Base-by-base conservation (phyloP, 2,113 vertebrate species). In the Mesembrinibis cayennensis region DNA sequence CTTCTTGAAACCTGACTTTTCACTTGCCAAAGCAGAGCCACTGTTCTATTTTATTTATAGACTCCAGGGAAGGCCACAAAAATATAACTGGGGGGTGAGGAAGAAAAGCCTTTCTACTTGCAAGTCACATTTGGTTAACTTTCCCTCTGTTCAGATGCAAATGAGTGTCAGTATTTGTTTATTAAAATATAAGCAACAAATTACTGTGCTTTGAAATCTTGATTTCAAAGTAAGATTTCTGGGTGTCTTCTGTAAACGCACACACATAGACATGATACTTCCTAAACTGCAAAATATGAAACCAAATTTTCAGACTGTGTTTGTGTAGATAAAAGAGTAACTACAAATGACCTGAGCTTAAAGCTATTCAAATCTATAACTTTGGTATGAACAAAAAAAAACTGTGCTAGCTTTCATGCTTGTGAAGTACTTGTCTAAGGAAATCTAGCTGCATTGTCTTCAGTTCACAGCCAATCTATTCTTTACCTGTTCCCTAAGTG, bases 41-140 rank as follows among this genome's bases (percentile, higher is more conserved):
- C 74, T 81, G 22, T 70, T 95, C 40, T 81, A 16, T 45, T 96
- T 96, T 94, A 96, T 96, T 96, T 95, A 93, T 93, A 79, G 78
- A 71, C 84, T 95, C 56, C 12, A n/a, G 69, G 62, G 56, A 95
- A 85, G 16, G 65, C 11, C n/a, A 66, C 36, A 59, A 44, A 92
- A 88, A 52, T 58, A 38, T n/a, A 69, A 58, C 18, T 19, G 9
- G 38, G 7, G 11, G 25, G 6, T n/a, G 38, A 9, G 38, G 13
- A 20, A 30, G 18, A 62, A 78, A 74, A 63, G 16, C 1, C 11
- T 67, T 82, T 87, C 30, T 56, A 36, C 29, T 80, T 81, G 7
- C 2, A 18, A 73, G 34, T 66, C 55, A 67, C 16, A 52, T 78
- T 72, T 87, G 18, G 29, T 70, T 90, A 79, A 70, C 13, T 93